These are phyloP conservation scores for Tetraneura akinire DNA, from an alignment of 1,140 invertebrate genomes.

Conservation along the genomic window DNA sequence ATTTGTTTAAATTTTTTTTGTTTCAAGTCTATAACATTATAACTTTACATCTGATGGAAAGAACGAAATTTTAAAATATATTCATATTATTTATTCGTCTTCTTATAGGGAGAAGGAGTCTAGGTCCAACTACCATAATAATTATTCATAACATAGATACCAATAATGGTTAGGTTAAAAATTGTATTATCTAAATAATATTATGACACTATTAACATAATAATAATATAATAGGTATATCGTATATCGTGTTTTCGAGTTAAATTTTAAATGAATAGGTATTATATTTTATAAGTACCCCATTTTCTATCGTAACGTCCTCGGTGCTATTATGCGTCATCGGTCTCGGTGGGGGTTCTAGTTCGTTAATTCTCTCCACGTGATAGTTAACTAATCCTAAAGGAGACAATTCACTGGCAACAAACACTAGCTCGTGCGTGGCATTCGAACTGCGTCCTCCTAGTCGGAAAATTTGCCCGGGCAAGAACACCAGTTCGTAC, in stretches of 20 bases:
- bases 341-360: constrained; percentile 12
- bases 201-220: background rate
- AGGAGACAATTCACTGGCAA: constrained; percentile 60
- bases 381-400: constrained; percentile 59
- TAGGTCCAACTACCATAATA: too few relatives aligned
- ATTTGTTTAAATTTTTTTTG: too few relatives aligned
- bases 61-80: too few relatives aligned
- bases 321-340: constrained; percentile 30
- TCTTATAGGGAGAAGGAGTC: too few relatives aligned
- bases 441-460: constrained; percentile 58
- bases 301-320: constrained; percentile 26
- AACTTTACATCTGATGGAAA: too few relatives aligned
- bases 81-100: too few relatives aligned
- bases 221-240: background rate
- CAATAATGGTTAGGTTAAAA: too few relatives aligned
- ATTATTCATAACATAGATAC: too few relatives aligned
- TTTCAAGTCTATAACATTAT: too few relatives aligned
- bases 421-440: constrained; percentile 60
- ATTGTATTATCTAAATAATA: too few relatives aligned
- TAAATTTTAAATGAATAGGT: background rate
- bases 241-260: background rate
- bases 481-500: constrained; percentile 58
- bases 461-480: constrained; percentile 57
- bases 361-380: constrained; percentile 52
- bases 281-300: background rate